phyloP scores from a whole-genome alignment of 2,113 vertebrate species.

The Trachemys scripta region DNA sequence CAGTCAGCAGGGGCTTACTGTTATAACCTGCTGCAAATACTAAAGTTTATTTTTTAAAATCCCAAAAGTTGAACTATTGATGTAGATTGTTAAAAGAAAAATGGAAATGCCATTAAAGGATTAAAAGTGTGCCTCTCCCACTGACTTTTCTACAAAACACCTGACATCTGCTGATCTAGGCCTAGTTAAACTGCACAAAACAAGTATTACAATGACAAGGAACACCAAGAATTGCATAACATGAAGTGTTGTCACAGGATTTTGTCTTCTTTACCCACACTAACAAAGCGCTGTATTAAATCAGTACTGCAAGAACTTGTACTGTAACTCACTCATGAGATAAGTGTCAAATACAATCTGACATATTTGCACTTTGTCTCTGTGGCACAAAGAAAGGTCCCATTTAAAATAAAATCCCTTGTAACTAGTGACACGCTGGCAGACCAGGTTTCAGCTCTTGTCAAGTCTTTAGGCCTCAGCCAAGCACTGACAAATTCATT shows the following conservation, averaged over 20 bases:
- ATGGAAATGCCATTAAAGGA: background rate
- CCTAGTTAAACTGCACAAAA: fast-evolving
- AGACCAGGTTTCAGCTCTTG: background rate
- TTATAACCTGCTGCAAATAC: background rate
- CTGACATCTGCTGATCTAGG: fast-evolving
- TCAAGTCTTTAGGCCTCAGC: background rate
- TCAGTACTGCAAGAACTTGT: background rate
- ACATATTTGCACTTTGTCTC: background rate
- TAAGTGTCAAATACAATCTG: background rate
- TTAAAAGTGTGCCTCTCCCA: background rate
- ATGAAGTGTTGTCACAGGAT: background rate
- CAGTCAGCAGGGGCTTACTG: background rate
- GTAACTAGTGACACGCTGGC: background rate
- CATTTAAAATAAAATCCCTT: background rate
- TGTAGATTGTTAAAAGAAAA: background rate
- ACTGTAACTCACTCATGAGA: background rate
- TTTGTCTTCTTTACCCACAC: background rate
- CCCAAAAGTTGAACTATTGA: fast-evolving
- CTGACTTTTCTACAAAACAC: background rate
- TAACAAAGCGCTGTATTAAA: background rate
- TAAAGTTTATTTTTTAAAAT: background rate
- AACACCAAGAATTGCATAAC: background rate
- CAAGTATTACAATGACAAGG: fast-evolving
- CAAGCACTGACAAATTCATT: background rate
- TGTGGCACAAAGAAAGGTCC: background rate